These are phyloP conservation scores for Lasioglossum baleicum DNA, from an alignment of 1,140 invertebrate genomes.

Conservation along the genomic window DNA sequence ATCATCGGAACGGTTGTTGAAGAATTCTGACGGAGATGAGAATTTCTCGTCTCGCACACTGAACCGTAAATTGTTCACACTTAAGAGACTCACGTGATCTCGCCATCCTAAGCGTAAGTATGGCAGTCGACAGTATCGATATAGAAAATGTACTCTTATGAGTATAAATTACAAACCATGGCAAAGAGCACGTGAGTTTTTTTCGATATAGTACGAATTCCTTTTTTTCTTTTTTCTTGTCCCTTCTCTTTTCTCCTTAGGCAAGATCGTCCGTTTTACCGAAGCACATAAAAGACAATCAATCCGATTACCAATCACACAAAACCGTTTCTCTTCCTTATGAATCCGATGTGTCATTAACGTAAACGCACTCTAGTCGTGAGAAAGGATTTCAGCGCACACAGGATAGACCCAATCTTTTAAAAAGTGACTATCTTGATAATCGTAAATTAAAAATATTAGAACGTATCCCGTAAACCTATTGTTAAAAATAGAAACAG, in stretches of 20 bases:
- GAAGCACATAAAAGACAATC: constrained; percentile 20
- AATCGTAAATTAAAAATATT: too few relatives aligned
- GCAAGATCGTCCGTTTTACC: constrained; percentile 34
- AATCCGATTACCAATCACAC: neutral
- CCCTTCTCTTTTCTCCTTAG: constrained; percentile 1
- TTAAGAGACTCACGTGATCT: constrained; percentile 38
- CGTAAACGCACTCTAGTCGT: constrained; percentile 16
- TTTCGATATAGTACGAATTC: constrained; percentile 26
- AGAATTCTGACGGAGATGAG: constrained; percentile 46
- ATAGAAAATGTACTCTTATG: constrained; percentile 37
- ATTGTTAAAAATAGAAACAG: too few relatives aligned
- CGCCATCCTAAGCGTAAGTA: constrained; percentile 45
- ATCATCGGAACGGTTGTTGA: constrained; percentile 1
- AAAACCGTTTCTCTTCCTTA: constrained; percentile 20
- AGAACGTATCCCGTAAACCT: too few relatives aligned
- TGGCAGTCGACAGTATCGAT: constrained; percentile 54
- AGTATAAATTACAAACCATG: constrained; percentile 47
- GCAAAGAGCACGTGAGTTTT: constrained; percentile 41
- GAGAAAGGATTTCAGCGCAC: neutral
- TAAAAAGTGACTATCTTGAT: too few relatives aligned
- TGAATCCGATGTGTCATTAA: constrained; percentile 12
- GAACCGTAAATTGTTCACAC: constrained; percentile 37
- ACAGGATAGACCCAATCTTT: neutral
- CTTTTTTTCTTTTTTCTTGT: neutral
- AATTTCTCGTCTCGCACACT: constrained; percentile 2